Evolutionary conservation across 2,797 vertebrate species (phyloP), one percentile per base, ranked within the genome.

Genomic region (Echiichthys vipera): DNA sequence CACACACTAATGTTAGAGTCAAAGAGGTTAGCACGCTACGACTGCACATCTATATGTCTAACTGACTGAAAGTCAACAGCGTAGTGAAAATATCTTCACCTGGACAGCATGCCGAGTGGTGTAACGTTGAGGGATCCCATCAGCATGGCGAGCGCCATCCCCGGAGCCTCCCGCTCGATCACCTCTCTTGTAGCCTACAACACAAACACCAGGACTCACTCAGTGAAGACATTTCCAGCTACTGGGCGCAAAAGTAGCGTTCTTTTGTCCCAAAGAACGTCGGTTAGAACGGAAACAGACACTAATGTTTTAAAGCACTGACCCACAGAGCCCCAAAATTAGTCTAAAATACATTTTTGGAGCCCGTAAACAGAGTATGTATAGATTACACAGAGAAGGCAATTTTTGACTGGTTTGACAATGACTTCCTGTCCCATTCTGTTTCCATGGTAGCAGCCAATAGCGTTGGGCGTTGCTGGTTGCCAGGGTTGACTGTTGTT

Each of bases 101-200:
- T 94, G 84, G 94, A 95, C 67, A 99, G 94, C 98, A 99, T 99
- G 88, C 98, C 98, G 45, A 99, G 93, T 71, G 98, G 98, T 74
- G 98, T 99, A 78, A 99, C 98, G 86, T 99, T 98, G 87, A 99
- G 96, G 9, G 98, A 99, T 88, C 98, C 98, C 98, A 99, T 99
- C 90, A 99, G 95, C 98, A 99, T 99, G 80, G 98, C 98, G 81
- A 99, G 93, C 80, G 97, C 97, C 98, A 99, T 99, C 36, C 98
- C 98, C 50, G 98, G 98, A 46, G 97, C 97, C 94, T 99, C 97
- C 77, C 98, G 93, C 93, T 99, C 97, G 63, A 99, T 99, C 93
- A 99, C 98, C 94, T 98, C 98, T 91, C 96, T 97, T 93, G 98
- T 99, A 82, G 98, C 98, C 98, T 99, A 91, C 42, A 91, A 72